A percentile compares a stretch with the other conserved stretches of the same genome.
Conservation (phyloP, 2,888 invertebrate genomes). For the Omphaloscelis lunosa region DNA sequence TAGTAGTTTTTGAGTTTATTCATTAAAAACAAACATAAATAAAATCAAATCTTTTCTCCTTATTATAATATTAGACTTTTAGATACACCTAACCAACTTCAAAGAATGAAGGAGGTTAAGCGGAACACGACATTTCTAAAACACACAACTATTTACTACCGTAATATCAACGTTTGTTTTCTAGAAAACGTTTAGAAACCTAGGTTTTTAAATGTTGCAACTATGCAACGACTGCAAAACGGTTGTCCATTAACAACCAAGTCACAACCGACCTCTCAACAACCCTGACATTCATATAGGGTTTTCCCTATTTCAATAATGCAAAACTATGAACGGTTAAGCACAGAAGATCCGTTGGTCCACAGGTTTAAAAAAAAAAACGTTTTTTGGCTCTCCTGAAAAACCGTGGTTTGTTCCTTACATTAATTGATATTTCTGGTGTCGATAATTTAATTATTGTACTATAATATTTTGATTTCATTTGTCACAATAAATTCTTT, state of each 20-base stretch:
- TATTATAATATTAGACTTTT: too few species aligned
- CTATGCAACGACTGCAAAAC: neutral
- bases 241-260: neutral
- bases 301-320: neutral
- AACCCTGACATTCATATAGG: neutral
- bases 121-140: neutral
- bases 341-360: neutral
- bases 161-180: neutral
- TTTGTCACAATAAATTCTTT: too few species aligned
- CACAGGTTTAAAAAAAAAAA: too few species aligned
- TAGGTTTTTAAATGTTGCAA: neutral
- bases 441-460: too few species aligned
- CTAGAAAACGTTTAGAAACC: too few species aligned
- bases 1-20: too few species aligned
- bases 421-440: too few species aligned
- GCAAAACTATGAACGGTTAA: neutral
- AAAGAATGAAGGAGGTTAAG: neutral
- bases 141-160: neutral
- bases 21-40: too few species aligned
- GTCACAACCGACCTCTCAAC: neutral
- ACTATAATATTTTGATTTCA: too few species aligned
- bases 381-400: too few species aligned
- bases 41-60: too few species aligned
- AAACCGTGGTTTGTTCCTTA: too few species aligned
- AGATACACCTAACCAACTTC: neutral